Evolutionary conservation across 2,888 invertebrate species (phyloP), one percentile per base, ranked within the genome.

Genomic region (Omphaloscelis lunosa): DNA sequence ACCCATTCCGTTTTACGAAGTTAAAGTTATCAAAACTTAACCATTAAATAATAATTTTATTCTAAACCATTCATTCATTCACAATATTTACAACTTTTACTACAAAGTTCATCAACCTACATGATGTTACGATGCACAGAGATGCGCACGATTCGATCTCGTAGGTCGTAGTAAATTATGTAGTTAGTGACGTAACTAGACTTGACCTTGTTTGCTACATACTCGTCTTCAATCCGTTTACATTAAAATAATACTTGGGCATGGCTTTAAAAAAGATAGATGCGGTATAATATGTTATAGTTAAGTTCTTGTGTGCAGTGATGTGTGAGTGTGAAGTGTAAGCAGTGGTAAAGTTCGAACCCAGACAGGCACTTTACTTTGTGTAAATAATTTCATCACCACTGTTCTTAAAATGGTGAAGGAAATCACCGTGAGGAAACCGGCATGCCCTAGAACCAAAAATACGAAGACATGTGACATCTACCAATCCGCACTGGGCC

Each of bases 61-160:
- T 65, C 12, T 23, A 51, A 56, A 66, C 7, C 17, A 34, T 75
- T 56, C 53, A 77, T 41, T 1, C 51, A 56, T 84, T 73, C 67
- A 63, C 23, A 68, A 58, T 62, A 63, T 70, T 72, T 65, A 77
- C 75, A 63, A 72, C 72, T 70, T 72, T 73, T 83, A 79, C 71
- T 63, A 65, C 58, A 59, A 69, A 77, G 82, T 85, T 84, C 85
- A 85, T 80, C 76, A 77, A 77, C 77, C 85, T 82, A 76, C 29
- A 66, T 51, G 65, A 67, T 88, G 75, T 80, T 75, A 84, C 27
- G 78, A 78, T 85, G 84, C 84, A 90, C 78, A 48, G 85, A 88
- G 92, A 93, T 92, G 93, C 90, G 91, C 91, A 71, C 82, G 90
- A 91, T 90, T 90, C 72, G 81, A 84, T 89, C 87, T 85, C 84